Base-by-base conservation (phyloP, 2,888 invertebrate species). In the Ferdinandea cuprea region DNA sequence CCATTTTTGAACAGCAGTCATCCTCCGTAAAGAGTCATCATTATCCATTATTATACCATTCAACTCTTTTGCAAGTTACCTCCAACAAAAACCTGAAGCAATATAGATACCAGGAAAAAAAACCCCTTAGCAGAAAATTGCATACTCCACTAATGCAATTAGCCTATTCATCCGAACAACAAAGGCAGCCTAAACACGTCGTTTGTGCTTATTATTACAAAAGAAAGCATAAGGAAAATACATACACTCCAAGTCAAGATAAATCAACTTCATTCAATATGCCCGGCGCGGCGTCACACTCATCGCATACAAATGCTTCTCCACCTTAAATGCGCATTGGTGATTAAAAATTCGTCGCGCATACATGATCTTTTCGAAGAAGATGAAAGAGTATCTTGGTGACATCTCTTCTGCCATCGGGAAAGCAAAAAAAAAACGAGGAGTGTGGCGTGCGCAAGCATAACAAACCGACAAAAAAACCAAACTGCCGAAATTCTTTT, bases 401-500 rank as follows among this genome's bases (percentile, higher is more conserved):
- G 28, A 65, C 65, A 50, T 19, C 44, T 13, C 40, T 15, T 35
- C 25, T 35, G 1, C 5, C 3, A 63, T 19, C 5, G 9, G n/a
- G n/a, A n/a, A 8, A 13, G 1, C 6, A 15, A 19, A 52, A 19
- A n/a, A n/a, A n/a, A n/a, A n/a, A n/a, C n/a, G n/a, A 40, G 40
- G 30, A 40, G 40, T 40, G 44, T 44, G 9, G n/a, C 19, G 9
- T 11, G 3, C 11, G 8, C 9, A 32, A 9, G 61, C n/a, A 21
- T 32, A 13, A 13, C 37, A 17, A n/a, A 19, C 9, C 13, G 17
- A 8, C 17, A 30, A 61, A 21, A 56, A 61, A 42, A 69, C 25
- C 25, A 59, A 65, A 40, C 66, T 42, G 30, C 77, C 72, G 44
- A 83, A 83, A 77, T 73, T 72, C 48, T 77, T 72, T 73, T 78